phyloP scores from a whole-genome alignment of 2,797 vertebrate genomes.

The Numenius phaeopus region DNA sequence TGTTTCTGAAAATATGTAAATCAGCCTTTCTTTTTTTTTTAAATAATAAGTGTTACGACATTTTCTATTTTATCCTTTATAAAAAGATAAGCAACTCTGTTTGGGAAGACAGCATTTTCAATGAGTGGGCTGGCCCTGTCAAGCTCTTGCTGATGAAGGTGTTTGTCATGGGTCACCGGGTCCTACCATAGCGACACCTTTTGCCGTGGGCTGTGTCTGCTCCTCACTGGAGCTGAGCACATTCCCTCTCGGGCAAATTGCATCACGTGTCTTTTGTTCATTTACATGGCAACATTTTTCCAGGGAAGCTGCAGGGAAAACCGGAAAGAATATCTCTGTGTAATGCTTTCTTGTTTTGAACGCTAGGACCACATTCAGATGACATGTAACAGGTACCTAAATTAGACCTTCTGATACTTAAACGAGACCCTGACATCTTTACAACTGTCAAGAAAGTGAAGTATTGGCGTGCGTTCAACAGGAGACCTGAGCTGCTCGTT shows the following conservation, averaged over 20 bases:
- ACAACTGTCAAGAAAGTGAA: neutral
- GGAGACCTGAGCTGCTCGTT: neutral
- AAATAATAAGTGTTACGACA: neutral
- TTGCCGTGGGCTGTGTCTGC: neutral
- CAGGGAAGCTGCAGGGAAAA: neutral
- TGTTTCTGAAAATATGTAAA: constrained; percentile 50
- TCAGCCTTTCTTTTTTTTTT: neutral
- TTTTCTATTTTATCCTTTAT: constrained; percentile 47
- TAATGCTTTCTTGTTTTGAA: neutral
- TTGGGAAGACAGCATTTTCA: constrained; percentile 66
- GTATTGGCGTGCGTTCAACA: fast-evolving
- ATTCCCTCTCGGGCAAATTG: constrained; percentile 2
- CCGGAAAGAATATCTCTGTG: neutral
- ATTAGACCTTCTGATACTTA: neutral
- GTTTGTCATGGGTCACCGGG: constrained; percentile 6
- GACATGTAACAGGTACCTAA: neutral
- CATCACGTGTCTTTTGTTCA: neutral
- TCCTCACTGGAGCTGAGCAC: neutral
- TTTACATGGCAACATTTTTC: neutral
- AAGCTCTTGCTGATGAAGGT: neutral
- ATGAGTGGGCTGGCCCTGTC: neutral
- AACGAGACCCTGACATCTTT: neutral
- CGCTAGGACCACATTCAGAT: neutral
- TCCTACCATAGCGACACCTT: neutral
- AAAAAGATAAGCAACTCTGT: constrained; percentile 40